Evolutionary conservation across 2,888 invertebrate genomes (phyloP), one percentile per base, ranked within the genome.

Genomic region (Exephanes ischioxanthus): DNA sequence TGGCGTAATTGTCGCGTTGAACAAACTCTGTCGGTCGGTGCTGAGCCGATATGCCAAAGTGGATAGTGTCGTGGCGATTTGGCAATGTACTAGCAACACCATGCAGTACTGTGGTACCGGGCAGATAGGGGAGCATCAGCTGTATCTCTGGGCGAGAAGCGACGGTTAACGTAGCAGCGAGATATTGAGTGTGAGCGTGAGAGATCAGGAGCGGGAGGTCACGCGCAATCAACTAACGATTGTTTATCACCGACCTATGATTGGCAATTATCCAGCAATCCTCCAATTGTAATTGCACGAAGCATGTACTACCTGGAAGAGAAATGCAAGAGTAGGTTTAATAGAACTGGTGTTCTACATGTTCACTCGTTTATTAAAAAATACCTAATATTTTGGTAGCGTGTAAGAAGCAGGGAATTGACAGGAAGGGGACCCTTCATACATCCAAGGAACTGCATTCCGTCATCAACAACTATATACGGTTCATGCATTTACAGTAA

Each of bases 201-300:
- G 73, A 77, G 67, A 77, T 79, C 55, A 63, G 76, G 78, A 58
- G 67, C 51, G 70, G 55, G 30, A 76, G 72, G 53, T 68, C 61
- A 55, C 71, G 87, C 77, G 89, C 89, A 90, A 91, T 91, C 90
- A 91, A 89, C 88, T 80, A 86, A 77, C 89, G 90, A 91, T 91
- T 91, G 91, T 91, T 91, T 90, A 90, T 88, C 89, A 88, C 81
- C 85, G 87, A 81, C 66, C 85, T 85, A 88, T 88, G 88, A 91
- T 92, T 91, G 89, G 81, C 90, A 91, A 92, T 92, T 89, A 90
- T 87, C 89, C 83, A 73, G 87, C 86, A 88, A 90, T 91, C 89
- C 84, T 88, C 86, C 86, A 80, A 87, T 89, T 89, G 87, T 89
- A 88, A 89, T 89, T 87, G 85, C 88, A 85, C 85, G 51, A n/a